phyloP scores from a whole-genome alignment of 2,797 vertebrate species.

The Rhinophrynus dorsalis region DNA sequence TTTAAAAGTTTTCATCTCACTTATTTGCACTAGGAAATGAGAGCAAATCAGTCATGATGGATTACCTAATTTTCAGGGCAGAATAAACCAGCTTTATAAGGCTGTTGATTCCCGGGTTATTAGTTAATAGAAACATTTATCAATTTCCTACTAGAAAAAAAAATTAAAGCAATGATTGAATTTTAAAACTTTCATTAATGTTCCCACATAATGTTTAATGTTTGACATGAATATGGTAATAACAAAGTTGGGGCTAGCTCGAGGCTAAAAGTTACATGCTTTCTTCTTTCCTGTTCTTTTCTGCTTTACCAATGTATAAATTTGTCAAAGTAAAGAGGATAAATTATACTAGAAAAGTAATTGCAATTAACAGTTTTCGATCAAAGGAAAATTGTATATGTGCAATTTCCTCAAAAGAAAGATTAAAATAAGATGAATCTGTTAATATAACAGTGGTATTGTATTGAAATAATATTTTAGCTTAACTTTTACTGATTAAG shows the following conservation, averaged over 20 bases:
- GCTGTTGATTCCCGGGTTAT: slow-evolving; percentile 96
- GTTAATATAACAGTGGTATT: slow-evolving; percentile 37
- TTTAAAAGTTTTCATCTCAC: slow-evolving; percentile 80
- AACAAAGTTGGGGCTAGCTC: slow-evolving; percentile 53
- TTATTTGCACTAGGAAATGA: slow-evolving; percentile 78
- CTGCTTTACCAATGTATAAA: slow-evolving; percentile 46
- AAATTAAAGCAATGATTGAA: slow-evolving; percentile 89
- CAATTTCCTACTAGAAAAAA: slow-evolving; percentile 74
- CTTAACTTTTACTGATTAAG: no score
- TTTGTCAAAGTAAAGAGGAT: slow-evolving; percentile 53
- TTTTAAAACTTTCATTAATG: slow-evolving; percentile 91
- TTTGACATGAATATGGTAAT: slow-evolving; percentile 84
- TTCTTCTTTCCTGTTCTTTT: slow-evolving; percentile 46
- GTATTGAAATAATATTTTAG: not conserved
- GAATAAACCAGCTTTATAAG: slow-evolving; percentile 96
- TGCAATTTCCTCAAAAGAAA: slow-evolving; percentile 55
- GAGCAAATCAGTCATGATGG: slow-evolving; percentile 96
- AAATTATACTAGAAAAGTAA: slow-evolving; percentile 55
- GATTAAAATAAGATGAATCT: slow-evolving; percentile 46
- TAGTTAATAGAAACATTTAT: slow-evolving; percentile 98
- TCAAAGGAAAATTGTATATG: slow-evolving; percentile 56
- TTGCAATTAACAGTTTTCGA: slow-evolving; percentile 58
- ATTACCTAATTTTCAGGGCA: slow-evolving; percentile 95
- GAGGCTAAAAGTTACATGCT: slow-evolving; percentile 49
- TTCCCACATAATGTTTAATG: slow-evolving; percentile 81